These are phyloP conservation scores for Thryonomys swinderianus DNA, from an alignment of 2,113 vertebrate genomes.

Conservation along the genomic window DNA sequence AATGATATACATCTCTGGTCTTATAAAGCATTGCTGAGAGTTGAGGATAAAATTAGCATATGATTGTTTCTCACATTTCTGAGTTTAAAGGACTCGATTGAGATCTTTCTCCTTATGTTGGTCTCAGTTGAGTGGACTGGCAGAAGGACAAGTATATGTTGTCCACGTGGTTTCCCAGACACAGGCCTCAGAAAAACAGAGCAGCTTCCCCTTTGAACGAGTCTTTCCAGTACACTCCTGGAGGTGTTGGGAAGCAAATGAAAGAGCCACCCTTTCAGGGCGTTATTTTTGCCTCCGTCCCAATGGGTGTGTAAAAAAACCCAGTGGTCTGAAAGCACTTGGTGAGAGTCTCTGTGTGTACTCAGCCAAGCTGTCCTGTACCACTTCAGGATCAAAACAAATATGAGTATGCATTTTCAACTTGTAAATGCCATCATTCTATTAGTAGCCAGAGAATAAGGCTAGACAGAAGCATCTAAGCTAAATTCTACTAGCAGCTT, in stretches of 20 bases:
- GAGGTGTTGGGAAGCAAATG: not conserved
- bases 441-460: constrained; percentile 18
- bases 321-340: constrained; percentile 16
- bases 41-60: constrained; percentile 31
- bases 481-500: not conserved
- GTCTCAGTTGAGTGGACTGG: constrained; percentile 6
- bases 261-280: not conserved
- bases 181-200: not conserved
- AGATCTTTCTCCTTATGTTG: constrained; percentile 3
- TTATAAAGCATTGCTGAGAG: not conserved
- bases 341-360: not conserved
- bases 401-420: constrained; percentile 19
- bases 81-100: not conserved
- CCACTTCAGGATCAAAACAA: constrained; percentile 20
- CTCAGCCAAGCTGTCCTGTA: not conserved
- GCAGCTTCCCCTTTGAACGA: not conserved
- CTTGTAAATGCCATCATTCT: constrained; percentile 56
- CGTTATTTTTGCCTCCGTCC: not conserved
- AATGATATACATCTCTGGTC: constrained; percentile 38
- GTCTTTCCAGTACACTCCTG: fast-evolving
- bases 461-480: not conserved
- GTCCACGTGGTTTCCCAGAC: not conserved
- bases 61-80: constrained; percentile 17
- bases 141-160: not conserved
- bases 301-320: not conserved